Evolutionary conservation across 2,797 vertebrate genomes (phyloP).

Genomic region (Propithecus deckenii): DNA sequence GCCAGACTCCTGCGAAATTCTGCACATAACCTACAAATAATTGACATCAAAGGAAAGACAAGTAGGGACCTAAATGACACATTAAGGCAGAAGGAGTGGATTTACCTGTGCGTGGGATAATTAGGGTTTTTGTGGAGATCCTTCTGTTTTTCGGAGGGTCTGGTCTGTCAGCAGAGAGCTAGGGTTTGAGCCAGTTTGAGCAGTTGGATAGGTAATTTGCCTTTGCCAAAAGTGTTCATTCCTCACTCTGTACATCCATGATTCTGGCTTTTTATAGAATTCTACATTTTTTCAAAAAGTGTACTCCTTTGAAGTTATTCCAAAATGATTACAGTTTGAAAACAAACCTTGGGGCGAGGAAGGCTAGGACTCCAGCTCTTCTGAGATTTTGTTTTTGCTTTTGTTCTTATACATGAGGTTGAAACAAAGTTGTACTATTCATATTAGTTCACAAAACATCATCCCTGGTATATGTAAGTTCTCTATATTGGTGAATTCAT

Average conservation of each 20-base stretch:
- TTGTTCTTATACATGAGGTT: background rate
- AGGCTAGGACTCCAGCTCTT: background rate
- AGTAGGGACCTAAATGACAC: background rate
- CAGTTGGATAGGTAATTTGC: background rate
- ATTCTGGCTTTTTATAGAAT: background rate
- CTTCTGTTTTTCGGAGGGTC: background rate
- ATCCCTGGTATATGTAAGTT: background rate
- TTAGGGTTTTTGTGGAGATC: background rate
- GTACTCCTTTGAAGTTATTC: background rate
- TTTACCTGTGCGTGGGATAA: background rate
- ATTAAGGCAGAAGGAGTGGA: background rate
- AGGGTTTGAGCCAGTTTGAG: background rate
- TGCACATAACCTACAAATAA: constrained; percentile 65
- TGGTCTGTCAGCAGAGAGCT: background rate
- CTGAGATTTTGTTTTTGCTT: background rate
- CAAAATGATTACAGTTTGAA: background rate
- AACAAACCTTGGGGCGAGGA: background rate
- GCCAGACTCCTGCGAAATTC: background rate
- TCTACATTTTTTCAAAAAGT: background rate
- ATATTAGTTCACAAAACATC: background rate
- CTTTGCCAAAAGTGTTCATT: background rate
- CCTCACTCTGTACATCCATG: background rate
- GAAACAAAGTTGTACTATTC: background rate
- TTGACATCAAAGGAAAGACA: constrained; percentile 48
- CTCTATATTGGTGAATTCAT: background rate